A percentile compares a stretch with the other conserved stretches of the same genome.
Conservation (phyloP, 2,888 invertebrate species). For the Coelopa pilipes region DNA sequence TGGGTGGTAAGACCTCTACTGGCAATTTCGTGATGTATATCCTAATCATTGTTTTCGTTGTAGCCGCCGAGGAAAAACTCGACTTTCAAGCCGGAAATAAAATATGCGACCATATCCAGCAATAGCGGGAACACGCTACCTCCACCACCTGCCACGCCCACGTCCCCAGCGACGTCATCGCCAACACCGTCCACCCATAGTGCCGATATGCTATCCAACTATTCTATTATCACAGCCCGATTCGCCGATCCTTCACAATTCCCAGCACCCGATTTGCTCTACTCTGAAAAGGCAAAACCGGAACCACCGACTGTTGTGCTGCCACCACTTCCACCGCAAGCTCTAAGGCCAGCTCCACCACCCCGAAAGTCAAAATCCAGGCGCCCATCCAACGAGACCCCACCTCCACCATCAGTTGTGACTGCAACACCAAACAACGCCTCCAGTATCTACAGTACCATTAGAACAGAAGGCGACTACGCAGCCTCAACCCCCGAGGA, state of each 20-base stretch:
- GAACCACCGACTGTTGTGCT: not conserved
- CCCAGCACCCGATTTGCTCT: constrained; percentile 37
- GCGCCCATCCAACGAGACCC: not conserved
- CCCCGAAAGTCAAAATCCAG: constrained; percentile 25
- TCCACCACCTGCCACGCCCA: constrained; percentile 49
- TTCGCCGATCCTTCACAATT: constrained; percentile 41
- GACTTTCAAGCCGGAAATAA: not conserved
- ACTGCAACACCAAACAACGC: constrained; percentile 26
- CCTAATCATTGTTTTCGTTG: not conserved
- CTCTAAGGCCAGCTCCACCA: constrained; percentile 33
- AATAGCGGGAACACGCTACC: constrained; percentile 42
- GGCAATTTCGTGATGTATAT: not conserved
- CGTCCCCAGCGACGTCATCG: constrained; percentile 37
- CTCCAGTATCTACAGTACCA: constrained; percentile 24
- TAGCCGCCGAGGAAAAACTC: constrained; percentile 50
- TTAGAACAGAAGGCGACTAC: not conserved
- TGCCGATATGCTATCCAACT: constrained; percentile 22
- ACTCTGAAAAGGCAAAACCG: constrained; percentile 1
- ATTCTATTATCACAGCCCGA: constrained; percentile 24
- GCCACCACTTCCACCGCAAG: constrained; percentile 32
- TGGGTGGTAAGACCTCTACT: constrained; percentile 52
- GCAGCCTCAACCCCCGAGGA: not conserved
- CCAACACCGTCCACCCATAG: not conserved
- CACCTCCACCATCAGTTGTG: constrained; percentile 32
- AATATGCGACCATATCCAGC: not conserved